phyloP scores from a whole-genome alignment of 2,113 vertebrate species.

The Campylorhamphus procurvoides region DNA sequence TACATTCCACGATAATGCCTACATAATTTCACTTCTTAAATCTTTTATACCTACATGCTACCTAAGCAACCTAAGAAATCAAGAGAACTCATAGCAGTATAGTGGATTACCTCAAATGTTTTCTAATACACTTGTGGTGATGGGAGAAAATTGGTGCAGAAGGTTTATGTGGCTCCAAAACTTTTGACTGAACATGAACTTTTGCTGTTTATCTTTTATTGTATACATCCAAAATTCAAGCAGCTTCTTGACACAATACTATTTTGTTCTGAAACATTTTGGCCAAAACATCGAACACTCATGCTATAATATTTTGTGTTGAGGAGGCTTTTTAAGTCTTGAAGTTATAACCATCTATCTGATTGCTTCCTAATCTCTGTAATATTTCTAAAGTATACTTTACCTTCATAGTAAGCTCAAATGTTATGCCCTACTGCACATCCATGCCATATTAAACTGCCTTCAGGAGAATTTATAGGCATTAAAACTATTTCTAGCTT shows the following conservation, averaged over 20 bases:
- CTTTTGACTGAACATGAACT: background rate
- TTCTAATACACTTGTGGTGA: background rate
- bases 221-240: background rate
- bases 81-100: background rate
- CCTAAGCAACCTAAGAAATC: background rate
- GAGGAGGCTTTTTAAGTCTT: background rate
- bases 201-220: background rate
- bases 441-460: background rate
- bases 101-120: background rate
- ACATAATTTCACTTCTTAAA: background rate
- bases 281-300: rapidly evolving
- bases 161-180: background rate
- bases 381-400: background rate
- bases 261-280: background rate
- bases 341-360: background rate
- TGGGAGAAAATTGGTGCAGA: background rate
- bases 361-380: background rate
- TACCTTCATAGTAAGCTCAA: background rate
- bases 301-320: background rate
- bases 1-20: background rate
- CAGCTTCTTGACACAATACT: background rate
- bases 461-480: background rate
- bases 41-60: background rate
- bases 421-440: background rate
- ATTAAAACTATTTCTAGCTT: background rate